Evolutionary conservation across 2,888 invertebrate genomes (phyloP), one percentile per base, ranked within the genome.

Genomic region (Apotomis betuletana): DNA sequence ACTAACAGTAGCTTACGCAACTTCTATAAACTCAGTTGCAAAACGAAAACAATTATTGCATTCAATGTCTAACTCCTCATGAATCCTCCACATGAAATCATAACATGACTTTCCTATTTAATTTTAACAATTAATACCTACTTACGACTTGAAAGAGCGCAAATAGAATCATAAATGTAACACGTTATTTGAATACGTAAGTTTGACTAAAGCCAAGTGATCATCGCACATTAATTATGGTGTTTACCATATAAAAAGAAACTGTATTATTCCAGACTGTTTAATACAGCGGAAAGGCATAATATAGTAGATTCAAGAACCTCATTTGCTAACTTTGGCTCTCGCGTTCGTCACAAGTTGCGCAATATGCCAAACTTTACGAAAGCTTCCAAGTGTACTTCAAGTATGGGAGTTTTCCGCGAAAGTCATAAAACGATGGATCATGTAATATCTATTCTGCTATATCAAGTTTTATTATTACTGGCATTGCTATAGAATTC

Each of bases 361-460:
- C 51, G 71, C 61, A 67, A 71, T 71, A 67, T 67, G 57, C 57
- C 67, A 67, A 67, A 71, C 67, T 71, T 71, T 27, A n/a, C 55
- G 15, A 51, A 52, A 41, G 61, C 67, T 57, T n/a, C 13, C 61
- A 58, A 71, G 71, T 70, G 57, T 67, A 49, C 61, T 57, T 44
- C 71, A 61, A 65, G 70, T 67, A 57, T 71, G 15, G 61, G 4
- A 67, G 57, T 41, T 71, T 71, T 57, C 38, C 49, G 49, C 46
- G 52, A 54, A 67, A 71, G 61, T 27, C 15, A 41, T 60, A 65
- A 58, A 15, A 49, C 60, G 61, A 46, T 57, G 41, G 55, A 51
- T 27, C 27, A 27, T 67, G 57, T 69, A 55, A 52, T 27, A 52
- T 67, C 55, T 46, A 55, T 36, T 5, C 27, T 10, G 54, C 41